These are phyloP conservation scores for Microtus montanus DNA, from an alignment of 2,113 vertebrate genomes.

Conservation along the genomic window DNA sequence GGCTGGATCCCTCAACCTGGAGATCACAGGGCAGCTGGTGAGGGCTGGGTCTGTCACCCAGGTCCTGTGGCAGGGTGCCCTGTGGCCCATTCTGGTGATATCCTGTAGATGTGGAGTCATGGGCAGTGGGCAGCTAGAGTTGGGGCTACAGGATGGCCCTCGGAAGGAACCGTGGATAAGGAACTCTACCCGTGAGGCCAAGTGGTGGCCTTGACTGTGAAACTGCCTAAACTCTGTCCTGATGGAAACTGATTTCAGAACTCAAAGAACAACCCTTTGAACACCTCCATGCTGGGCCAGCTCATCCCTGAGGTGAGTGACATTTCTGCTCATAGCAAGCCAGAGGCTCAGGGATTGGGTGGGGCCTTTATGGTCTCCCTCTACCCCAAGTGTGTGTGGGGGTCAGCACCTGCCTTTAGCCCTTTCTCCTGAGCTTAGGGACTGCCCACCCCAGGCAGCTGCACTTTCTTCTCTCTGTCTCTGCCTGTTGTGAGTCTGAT, in stretches of 20 bases:
- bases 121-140: background rate
- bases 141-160: background rate
- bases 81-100: background rate
- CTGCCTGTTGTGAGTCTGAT: background rate
- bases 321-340: background rate
- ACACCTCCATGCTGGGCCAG: constrained; percentile 72
- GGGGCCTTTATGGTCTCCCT: background rate
- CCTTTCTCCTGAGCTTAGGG: background rate
- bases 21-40: constrained; percentile 74
- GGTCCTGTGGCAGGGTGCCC: fast-evolving
- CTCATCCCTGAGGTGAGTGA: constrained; percentile 78
- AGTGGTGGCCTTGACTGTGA: background rate
- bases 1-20: constrained; percentile 74
- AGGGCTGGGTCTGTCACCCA: background rate
- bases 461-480: background rate
- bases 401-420: background rate
- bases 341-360: background rate
- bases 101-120: background rate
- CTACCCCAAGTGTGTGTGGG: background rate
- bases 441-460: background rate
- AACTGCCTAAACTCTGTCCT: background rate
- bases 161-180: background rate
- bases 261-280: constrained; percentile 56
- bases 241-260: constrained; percentile 63
- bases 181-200: background rate